Evolutionary conservation across 2,888 invertebrate genomes (phyloP), one percentile per base, ranked within the genome.

Genomic region (Andrena fulva): DNA sequence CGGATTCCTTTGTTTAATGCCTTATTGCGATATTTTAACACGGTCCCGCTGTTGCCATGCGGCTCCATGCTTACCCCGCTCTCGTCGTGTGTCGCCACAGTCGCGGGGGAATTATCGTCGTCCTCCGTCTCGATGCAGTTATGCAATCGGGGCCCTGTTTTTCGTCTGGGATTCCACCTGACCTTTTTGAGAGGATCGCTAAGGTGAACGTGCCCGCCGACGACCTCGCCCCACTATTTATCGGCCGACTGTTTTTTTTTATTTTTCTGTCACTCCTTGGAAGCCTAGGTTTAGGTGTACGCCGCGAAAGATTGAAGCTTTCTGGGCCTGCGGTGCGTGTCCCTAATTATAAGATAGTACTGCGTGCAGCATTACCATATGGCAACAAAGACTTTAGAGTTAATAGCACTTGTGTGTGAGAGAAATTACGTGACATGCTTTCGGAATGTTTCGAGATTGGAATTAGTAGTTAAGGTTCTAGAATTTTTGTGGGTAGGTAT

Each of bases 1-100:
- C 89, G 91, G 89, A 93, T 92, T 92, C 92, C 93, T 92, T 93
- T 92, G 92, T 92, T 93, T 92, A 92, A 91, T 91, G 91, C 90
- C 91, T 91, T 91, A 91, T 91, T 91, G 91, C 91, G 90, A 91
- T 92, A 92, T 92, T 91, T 91, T 92, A 90, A 90, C 89, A 88
- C 85, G 85, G 85, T 84, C 82, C 88, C 89, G 85, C 86, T 88
- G 90, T 90, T 90, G 90, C 90, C 87, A 90, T 85, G 89, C 89
- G 87, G 83, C 79, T 69, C 66, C 66, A 66, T 71, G 66, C 85
- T 73, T 78, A 83, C 78, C 74, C 71, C 71, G 77, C 71, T 76
- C 72, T 75, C 77, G 82, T 85, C 86, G 75, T 77, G 85, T 78
- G 80, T 83, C 80, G 85, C 83, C 78, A 74, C 83, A 77, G 77